Conservation (phyloP, 2,113 vertebrate species). For the Coracopsis vasa region DNA sequence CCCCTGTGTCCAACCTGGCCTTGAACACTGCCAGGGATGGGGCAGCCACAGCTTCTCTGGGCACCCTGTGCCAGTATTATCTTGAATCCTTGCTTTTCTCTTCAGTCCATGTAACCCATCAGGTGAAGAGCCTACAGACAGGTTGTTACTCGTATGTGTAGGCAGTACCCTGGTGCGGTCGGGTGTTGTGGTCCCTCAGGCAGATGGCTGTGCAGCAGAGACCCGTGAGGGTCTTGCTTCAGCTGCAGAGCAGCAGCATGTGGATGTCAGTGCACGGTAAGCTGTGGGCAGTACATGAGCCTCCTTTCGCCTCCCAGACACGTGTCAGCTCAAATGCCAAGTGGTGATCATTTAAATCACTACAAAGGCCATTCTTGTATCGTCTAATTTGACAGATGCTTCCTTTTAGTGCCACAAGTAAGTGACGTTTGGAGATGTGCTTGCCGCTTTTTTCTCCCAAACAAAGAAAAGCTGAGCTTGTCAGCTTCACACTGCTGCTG, state of each 20-base stretch:
- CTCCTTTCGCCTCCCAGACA: neutral
- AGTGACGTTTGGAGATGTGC: neutral
- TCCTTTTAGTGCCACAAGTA: neutral
- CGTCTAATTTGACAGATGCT: neutral
- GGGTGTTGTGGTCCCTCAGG: neutral
- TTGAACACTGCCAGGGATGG: neutral
- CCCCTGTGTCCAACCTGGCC: neutral
- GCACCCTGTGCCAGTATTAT: neutral
- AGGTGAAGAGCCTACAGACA: neutral
- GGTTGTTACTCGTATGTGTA: neutral
- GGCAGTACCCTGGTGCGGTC: neutral
- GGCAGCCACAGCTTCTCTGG: neutral
- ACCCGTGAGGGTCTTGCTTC: neutral
- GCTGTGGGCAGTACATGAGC: neutral
- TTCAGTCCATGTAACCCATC: neutral
- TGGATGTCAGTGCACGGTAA: accelerated
- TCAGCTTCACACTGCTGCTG: accelerated
- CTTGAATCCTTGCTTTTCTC: neutral
- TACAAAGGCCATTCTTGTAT: neutral
- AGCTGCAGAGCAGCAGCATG: neutral
- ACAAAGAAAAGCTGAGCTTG: neutral
- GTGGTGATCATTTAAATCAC: too few species aligned
- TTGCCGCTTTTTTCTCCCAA: neutral
- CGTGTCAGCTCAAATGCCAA: neutral
- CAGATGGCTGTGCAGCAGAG: neutral